Evolutionary conservation across 2,113 vertebrate species (phyloP).

Genomic region (Datnioides undecimradiatus): DNA sequence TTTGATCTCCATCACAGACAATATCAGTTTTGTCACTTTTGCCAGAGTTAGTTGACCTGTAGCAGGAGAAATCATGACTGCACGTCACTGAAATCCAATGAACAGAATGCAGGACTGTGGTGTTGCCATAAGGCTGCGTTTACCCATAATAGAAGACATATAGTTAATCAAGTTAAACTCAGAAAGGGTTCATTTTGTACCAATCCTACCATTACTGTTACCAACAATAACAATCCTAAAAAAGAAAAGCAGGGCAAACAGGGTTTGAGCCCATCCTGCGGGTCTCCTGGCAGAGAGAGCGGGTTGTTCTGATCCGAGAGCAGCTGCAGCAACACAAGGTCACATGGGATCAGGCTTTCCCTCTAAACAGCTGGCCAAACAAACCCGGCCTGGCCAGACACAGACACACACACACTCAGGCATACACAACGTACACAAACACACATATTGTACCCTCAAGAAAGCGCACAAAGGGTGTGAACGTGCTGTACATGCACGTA

Average conservation of each 20-base stretch:
- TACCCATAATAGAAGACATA: background rate
- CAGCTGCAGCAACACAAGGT: conserved; percentile 86
- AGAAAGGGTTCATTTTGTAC: conserved; percentile 11
- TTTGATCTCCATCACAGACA: background rate
- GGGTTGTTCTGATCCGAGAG: conserved; percentile 79
- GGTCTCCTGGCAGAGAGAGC: conserved; percentile 51
- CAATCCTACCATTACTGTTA: background rate
- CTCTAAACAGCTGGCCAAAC: conserved; percentile 87
- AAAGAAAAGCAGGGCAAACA: conserved; percentile 37
- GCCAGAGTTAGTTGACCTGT: background rate
- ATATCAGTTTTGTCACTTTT: background rate
- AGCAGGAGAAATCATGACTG: background rate
- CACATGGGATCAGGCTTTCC: conserved; percentile 81
- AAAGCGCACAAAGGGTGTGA: conserved; percentile 37
- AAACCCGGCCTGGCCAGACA: conserved; percentile 58
- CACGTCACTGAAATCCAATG: background rate
- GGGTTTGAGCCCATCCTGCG: conserved; percentile 27
- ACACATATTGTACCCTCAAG: conserved; percentile 3
- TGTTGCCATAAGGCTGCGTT: background rate
- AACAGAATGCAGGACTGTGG: background rate
- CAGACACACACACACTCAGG: conserved; percentile 24
- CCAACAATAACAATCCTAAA: conserved; percentile 55
- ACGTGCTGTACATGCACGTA: background rate
- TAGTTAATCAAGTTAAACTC: background rate
- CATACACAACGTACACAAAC: background rate